Conservation (phyloP, 1,140 invertebrate genomes). For the Gonioctena quinquepunctata region DNA sequence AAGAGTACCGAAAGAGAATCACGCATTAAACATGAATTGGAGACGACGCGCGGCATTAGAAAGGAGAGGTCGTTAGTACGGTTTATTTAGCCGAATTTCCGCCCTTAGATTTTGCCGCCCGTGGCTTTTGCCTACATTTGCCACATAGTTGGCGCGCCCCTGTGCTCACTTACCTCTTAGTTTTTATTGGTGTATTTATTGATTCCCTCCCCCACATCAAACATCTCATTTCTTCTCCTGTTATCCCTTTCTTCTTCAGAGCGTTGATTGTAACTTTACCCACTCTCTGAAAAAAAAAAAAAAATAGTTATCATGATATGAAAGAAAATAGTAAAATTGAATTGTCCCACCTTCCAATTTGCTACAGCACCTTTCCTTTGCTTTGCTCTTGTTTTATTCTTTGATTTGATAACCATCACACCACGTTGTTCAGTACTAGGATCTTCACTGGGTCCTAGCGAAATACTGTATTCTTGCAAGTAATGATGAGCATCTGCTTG, state of each 20-base stretch:
- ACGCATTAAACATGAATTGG: too few species aligned
- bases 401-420: conserved; percentile 97
- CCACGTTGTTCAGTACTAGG: conserved; percentile 83
- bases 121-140: too few species aligned
- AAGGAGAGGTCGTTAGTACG: too few species aligned
- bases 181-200: conserved; percentile 81
- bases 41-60: too few species aligned
- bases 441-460: conserved; percentile 79
- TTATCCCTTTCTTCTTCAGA: conserved; percentile 79
- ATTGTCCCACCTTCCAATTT: conserved; percentile 99
- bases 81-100: too few species aligned
- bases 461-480: conserved; percentile 94
- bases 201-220: conserved; percentile 89
- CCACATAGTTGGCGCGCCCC: too few species aligned
- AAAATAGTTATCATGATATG: too few species aligned
- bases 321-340: too few species aligned
- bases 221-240: conserved; percentile 80
- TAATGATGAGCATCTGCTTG: conserved; percentile 87
- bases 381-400: conserved; percentile 93
- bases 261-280: conserved; percentile 86
- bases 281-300: conserved; percentile 67
- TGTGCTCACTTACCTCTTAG: conserved; percentile 53
- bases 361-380: conserved; percentile 94
- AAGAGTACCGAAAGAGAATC: too few species aligned
- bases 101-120: too few species aligned